These are phyloP conservation scores for Troglohyphantes excavatus DNA, from an alignment of 2,888 invertebrate species.

Conservation along the genomic window DNA sequence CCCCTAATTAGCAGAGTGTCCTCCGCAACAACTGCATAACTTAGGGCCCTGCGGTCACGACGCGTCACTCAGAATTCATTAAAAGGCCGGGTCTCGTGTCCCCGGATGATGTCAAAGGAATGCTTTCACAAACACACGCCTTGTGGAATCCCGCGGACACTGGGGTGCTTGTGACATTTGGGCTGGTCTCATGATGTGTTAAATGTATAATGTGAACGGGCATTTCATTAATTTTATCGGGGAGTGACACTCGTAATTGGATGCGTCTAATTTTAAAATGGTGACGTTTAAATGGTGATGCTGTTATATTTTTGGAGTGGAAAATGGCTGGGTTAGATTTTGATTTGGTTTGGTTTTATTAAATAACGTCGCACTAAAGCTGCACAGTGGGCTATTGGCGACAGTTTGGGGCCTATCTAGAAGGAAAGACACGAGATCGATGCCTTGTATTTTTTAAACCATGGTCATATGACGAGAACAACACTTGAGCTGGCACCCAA, in stretches of 20 bases:
- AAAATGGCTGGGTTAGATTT: no score
- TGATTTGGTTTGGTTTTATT: no score
- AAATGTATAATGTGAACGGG: constrained; percentile 16
- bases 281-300: no score
- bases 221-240: constrained; percentile 24
- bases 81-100: constrained; percentile 16
- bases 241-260: neutral
- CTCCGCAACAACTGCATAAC: constrained; percentile 41
- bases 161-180: constrained; percentile 2
- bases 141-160: neutral
- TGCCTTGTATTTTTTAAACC: no score
- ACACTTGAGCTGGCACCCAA: no score
- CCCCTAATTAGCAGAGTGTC: constrained; percentile 26
- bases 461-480: no score
- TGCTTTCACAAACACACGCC: constrained; percentile 17
- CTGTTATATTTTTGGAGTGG: no score
- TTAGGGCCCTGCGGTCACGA: neutral
- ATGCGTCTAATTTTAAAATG: neutral
- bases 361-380: no score
- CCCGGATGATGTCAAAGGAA: neutral
- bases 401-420: no score
- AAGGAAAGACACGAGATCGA: no score
- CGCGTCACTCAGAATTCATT: constrained; percentile 48
- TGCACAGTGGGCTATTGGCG: no score
- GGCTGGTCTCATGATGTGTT: constrained; percentile 12